These are phyloP conservation scores for Chloroclystis v-ata DNA, from an alignment of 2,888 invertebrate species.

Conservation along the genomic window DNA sequence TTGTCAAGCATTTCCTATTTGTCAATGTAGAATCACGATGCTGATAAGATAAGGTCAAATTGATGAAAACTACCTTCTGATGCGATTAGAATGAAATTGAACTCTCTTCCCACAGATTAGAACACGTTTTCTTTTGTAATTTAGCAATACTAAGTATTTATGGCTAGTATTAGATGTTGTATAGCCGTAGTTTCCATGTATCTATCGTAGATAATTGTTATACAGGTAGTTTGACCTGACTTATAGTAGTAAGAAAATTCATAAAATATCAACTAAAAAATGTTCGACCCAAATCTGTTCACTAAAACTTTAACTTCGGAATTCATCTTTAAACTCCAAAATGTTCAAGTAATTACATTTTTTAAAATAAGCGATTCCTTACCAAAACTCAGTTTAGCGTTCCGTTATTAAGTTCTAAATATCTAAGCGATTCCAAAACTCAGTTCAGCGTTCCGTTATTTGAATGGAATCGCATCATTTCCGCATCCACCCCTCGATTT, in stretches of 20 bases:
- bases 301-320: background rate
- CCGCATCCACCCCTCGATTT: constrained; percentile 64
- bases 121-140: constrained; percentile 36
- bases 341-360: too few species aligned
- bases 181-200: background rate
- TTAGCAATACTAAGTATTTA: too few species aligned
- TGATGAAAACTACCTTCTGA: constrained; percentile 42
- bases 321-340: too few species aligned
- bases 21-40: constrained; percentile 26
- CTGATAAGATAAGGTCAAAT: constrained; percentile 34
- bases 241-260: too few species aligned
- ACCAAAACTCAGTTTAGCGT: constrained; percentile 16
- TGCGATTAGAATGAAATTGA: constrained; percentile 44
- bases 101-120: constrained; percentile 38
- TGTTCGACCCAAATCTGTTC: too few species aligned
- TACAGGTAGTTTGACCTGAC: background rate
- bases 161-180: background rate
- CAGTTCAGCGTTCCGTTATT: constrained; percentile 30
- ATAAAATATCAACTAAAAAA: too few species aligned
- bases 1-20: constrained; percentile 49
- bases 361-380: too few species aligned
- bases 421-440: constrained; percentile 5
- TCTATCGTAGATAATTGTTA: too few species aligned
- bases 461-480: constrained; percentile 43
- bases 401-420: constrained; percentile 30